Evolutionary conservation across 2,797 vertebrate species (phyloP).

Genomic region (Phoxinus dragarum): DNA sequence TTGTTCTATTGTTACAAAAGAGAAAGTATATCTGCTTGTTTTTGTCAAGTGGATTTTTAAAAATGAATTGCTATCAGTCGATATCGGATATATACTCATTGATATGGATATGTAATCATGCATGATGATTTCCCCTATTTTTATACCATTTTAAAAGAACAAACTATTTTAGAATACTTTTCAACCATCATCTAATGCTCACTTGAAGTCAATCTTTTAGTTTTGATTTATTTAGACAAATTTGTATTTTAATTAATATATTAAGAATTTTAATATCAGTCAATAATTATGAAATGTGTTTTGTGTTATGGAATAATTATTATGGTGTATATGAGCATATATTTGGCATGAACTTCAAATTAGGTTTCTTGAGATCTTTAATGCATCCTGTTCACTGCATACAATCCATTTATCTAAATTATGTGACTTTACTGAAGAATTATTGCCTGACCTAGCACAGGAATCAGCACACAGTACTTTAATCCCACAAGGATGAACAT

Average conservation of each 20-base stretch:
- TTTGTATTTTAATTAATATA: background rate
- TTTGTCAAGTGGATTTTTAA: background rate
- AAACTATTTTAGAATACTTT: background rate
- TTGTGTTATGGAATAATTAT: background rate
- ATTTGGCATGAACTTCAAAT: background rate
- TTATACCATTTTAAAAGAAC: background rate
- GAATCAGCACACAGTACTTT: constrained; percentile 9
- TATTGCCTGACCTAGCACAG: background rate
- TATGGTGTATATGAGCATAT: background rate
- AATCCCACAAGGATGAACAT: constrained; percentile 8
- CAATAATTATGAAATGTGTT: background rate
- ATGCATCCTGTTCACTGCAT: background rate
- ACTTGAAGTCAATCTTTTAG: background rate
- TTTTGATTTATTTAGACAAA: background rate
- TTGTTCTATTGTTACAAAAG: background rate
- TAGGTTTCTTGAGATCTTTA: background rate
- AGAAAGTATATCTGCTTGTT: background rate
- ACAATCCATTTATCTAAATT: background rate
- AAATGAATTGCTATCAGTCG: background rate
- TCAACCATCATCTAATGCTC: background rate
- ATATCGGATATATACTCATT: background rate
- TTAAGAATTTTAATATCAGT: background rate
- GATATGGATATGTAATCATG: background rate
- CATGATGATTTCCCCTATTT: background rate
- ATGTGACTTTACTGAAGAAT: background rate